Percentiles rank a stretch among this genome's conserved stretches.
phyloP scores from a whole-genome alignment of 2,888 invertebrate genomes.

The Abrostola triplasia region DNA sequence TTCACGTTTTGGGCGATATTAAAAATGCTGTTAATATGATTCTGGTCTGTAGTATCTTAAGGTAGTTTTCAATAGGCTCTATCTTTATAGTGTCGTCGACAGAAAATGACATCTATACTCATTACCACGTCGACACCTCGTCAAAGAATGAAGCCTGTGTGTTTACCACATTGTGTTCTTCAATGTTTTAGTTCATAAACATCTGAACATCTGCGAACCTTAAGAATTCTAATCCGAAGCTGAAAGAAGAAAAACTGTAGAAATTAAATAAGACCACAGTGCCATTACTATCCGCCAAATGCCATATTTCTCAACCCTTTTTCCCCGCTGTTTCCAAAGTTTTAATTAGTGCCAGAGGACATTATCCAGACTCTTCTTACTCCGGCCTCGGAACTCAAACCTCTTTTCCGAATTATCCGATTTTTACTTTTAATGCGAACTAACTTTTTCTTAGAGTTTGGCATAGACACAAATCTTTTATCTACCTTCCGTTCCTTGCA shows the following conservation, averaged over 20 bases:
- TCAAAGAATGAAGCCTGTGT: no score
- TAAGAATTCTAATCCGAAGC: constrained; percentile 68
- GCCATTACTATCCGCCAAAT: constrained; percentile 82
- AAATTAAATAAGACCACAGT: constrained; percentile 79
- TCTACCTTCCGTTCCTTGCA: constrained; percentile 29
- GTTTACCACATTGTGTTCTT: no score
- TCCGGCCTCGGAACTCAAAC: constrained; percentile 70
- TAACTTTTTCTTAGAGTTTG: constrained; percentile 66
- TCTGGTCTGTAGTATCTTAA: no score
- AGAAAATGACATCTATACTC: no score
- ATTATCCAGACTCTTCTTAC: constrained; percentile 81
- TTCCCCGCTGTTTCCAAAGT: constrained; percentile 81
- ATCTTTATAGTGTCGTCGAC: no score
- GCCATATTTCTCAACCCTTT: constrained; percentile 86
- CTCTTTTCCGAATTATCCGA: constrained; percentile 74
- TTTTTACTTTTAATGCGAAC: constrained; percentile 69
- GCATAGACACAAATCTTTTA: constrained; percentile 56
- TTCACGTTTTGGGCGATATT: no score
- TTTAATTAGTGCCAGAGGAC: constrained; percentile 88
- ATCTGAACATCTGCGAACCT: constrained; percentile 4
- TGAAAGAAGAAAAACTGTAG: constrained; percentile 74
- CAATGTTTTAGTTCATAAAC: no score
- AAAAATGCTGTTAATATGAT: no score
- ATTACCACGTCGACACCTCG: no score
- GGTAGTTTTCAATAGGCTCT: no score